phyloP scores from a whole-genome alignment of 2,888 invertebrate species.

The Harpalus rufipes region DNA sequence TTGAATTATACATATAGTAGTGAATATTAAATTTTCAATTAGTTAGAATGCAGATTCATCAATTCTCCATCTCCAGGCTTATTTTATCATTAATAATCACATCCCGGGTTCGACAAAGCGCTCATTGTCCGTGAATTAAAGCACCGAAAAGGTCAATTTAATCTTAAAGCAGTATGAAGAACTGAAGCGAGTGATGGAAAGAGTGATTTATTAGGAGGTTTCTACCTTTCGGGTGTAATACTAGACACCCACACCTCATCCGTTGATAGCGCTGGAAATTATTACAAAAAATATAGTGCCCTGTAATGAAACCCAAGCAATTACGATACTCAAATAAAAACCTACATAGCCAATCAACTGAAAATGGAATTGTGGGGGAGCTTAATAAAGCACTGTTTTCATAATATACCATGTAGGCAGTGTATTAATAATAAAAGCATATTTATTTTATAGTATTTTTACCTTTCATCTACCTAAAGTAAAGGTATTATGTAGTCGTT shows the following conservation, averaged over 20 bases:
- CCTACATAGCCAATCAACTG: background rate
- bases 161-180: conserved; percentile 10
- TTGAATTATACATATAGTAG: conserved; percentile 4
- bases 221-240: background rate
- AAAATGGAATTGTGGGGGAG: background rate
- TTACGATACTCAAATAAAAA: background rate
- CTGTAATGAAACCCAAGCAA: background rate
- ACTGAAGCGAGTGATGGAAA: conserved; percentile 10
- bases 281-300: background rate
- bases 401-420: background rate
- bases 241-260: background rate
- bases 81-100: conserved; percentile 28
- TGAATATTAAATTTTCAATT: conserved; percentile 1
- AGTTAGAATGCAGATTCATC: conserved; percentile 27
- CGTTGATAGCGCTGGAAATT: background rate
- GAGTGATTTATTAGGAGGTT: conserved; percentile 21
- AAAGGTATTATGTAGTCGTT: too few relatives aligned
- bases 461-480: background rate
- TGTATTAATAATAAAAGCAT: too few relatives aligned
- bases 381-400: background rate
- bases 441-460: background rate
- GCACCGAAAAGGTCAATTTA: conserved; percentile 41
- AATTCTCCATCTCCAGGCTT: conserved; percentile 18
- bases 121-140: conserved; percentile 34
- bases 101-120: conserved; percentile 39